Base-by-base conservation (phyloP, 1,140 invertebrate genomes). In the Bombus affinis region DNA sequence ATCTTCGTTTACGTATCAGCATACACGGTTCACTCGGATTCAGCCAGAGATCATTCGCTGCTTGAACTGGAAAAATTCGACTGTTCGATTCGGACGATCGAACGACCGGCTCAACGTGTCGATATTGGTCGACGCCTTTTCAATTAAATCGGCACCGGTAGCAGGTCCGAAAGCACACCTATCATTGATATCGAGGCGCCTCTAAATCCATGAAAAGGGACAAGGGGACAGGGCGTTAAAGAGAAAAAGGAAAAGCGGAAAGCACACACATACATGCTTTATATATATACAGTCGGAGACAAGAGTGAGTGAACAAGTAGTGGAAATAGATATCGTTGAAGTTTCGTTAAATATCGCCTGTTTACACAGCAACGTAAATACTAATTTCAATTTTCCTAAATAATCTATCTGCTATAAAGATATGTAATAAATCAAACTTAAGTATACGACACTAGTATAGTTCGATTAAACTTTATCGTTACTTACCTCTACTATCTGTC, bases 111-210 rank as follows among this genome's bases (percentile, higher is more conserved):
- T 83, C 74, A 83, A 83, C 65, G 74, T 78, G 82, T 83, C 82
- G 82, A 83, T 83, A 83, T 78, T 37, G 82, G 62, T 71, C 82
- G 65, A n/a, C 74, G 57, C 82, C 82, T 78, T 83, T 83, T 78
- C 82, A 83, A 83, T 83, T 83, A 83, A 83, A 83, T 70, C 82
- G 65, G 70, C 74, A 78, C 74, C 28, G 65, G 42, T 37, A 18
- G 13, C 37, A 68, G 79, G 32, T 73, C 68, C 25, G 42, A 78
- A 83, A 78, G 82, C 77, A 83, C 62, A 83, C 81, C 65, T 83
- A 78, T 83, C 82, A 70, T 39, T 47, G 62, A 47, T 57, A 83
- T 68, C 73, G 73, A 66, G 65, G n/a, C 35, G 47, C 59, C 62
- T 70, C 74, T 78, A 83, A 83, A 83, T 83, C 74, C 82, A 13